Evolutionary conservation across 1,140 invertebrate genomes (phyloP).

Genomic region (Drosophila pectinifera): DNA sequence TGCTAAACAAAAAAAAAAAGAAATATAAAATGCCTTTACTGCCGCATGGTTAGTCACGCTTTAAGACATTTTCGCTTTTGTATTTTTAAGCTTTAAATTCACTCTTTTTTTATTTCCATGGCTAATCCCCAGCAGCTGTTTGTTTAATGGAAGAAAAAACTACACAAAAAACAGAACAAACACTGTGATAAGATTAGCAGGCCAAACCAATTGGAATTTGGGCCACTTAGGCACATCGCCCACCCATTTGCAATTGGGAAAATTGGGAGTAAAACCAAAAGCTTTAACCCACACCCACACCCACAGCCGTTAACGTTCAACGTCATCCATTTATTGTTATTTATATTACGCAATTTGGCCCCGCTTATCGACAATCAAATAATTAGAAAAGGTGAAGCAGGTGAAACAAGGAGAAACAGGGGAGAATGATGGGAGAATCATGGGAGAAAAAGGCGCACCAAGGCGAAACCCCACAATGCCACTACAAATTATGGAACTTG

Average conservation of each 20-base stretch:
- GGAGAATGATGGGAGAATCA: background rate
- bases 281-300: slow-evolving; percentile 12
- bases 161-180: slow-evolving; percentile 12
- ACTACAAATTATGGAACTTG: slow-evolving; percentile 53
- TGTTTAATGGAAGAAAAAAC: slow-evolving; percentile 1
- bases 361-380: slow-evolving; percentile 71
- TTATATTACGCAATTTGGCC: slow-evolving; percentile 50
- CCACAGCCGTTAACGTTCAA: slow-evolving; percentile 9
- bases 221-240: slow-evolving; percentile 12
- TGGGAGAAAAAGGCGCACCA: slow-evolving; percentile 1
- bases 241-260: slow-evolving; percentile 4
- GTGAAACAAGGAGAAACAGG: slow-evolving; percentile 17
- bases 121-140: slow-evolving; percentile 32
- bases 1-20: slow-evolving; percentile 2
- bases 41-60: slow-evolving; percentile 11
- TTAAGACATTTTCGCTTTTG: background rate
- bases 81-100: background rate
- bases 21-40: background rate
- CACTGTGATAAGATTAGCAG: slow-evolving; percentile 29
- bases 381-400: slow-evolving; percentile 52
- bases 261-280: slow-evolving; percentile 6
- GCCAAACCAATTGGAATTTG: slow-evolving; percentile 18
- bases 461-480: slow-evolving; percentile 27
- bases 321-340: slow-evolving; percentile 46
- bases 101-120: no score